Evolutionary conservation across 2,888 invertebrate genomes (phyloP), one percentile per base, ranked within the genome.

Genomic region (Tenthredo notha): DNA sequence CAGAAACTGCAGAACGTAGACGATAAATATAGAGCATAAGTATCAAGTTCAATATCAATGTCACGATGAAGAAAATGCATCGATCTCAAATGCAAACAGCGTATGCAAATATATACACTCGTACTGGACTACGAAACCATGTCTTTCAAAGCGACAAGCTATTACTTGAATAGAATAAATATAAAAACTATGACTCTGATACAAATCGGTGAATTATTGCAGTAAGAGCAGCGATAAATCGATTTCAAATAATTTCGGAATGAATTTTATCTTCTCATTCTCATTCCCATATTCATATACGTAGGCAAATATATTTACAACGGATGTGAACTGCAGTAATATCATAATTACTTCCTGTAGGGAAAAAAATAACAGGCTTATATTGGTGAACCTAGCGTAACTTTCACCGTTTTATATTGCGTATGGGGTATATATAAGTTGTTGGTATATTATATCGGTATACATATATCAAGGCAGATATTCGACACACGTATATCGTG

Each of bases 41-140:
- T 47, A 33, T n/a, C 18, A 80, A 61, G 80, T 80, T 80, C 80
- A 80, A 80, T 61, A 61, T 80, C 80, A 80, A 80, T 61, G 80
- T 61, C 40, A 61, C 77, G 61, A 40, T 80, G 29, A 61, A 10
- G 40, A 80, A 40, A 77, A 47, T 54, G 80, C 80, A 61, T 80
- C 80, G 80, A 80, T 80, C 61, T 40, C n/a, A 61, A 61, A 25
- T 80, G 80, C 61, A 80, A 40, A 61, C 58, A 61, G 37, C 33
- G 1, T 77, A 37, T 40, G 58, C 40, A 61, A 80, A 80, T 80
- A 61, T 33, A 18, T 33, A n/a, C 33, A 33, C 75, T 3, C n/a
- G 70, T 54, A 54, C 18, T n/a, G n/a, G n/a, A 54, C 54, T 2
- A n/a, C 54, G 1, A 21, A 40, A 18, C 9, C 40, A 40, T n/a